These are phyloP conservation scores for Patagioenas fasciata DNA, from an alignment of 2,113 vertebrate species.

Conservation along the genomic window DNA sequence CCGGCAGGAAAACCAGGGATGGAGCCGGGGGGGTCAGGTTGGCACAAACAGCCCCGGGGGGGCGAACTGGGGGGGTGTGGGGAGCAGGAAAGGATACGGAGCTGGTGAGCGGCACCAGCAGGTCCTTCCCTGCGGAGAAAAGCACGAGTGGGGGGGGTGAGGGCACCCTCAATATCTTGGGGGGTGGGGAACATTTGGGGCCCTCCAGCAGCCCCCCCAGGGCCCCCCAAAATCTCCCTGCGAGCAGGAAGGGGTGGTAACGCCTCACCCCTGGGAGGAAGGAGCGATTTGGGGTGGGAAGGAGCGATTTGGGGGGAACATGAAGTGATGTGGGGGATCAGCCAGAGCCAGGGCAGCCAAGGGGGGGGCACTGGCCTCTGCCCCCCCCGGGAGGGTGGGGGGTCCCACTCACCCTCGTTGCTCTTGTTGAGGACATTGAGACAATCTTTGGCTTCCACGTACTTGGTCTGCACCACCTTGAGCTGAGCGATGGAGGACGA, in stretches of 20 bases:
- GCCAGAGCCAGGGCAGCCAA: rapidly evolving
- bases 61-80: rapidly evolving
- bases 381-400: rapidly evolving
- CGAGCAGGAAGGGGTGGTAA: too few species aligned
- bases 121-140: constrained; percentile 83
- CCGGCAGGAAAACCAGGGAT: too few species aligned
- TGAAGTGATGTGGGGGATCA: not conserved
- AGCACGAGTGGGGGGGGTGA: not conserved
- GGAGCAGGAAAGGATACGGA: constrained; percentile 87
- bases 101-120: constrained; percentile 91
- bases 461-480: constrained; percentile 92
- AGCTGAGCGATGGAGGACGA: constrained; percentile 91
- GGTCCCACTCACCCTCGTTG: constrained; percentile 80
- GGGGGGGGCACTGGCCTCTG: not conserved
- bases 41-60: not conserved
- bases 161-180: too few species aligned
- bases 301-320: too few species aligned
- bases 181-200: not conserved
- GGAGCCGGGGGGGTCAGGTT: not conserved
- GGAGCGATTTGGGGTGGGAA: too few species aligned
- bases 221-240: not conserved
- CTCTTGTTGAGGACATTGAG: constrained; percentile 84
- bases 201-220: not conserved
- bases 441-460: constrained; percentile 92
- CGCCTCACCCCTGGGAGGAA: not conserved